Base-by-base conservation (phyloP, 1,140 invertebrate genomes). In the Cardiocondyla obscurior region DNA sequence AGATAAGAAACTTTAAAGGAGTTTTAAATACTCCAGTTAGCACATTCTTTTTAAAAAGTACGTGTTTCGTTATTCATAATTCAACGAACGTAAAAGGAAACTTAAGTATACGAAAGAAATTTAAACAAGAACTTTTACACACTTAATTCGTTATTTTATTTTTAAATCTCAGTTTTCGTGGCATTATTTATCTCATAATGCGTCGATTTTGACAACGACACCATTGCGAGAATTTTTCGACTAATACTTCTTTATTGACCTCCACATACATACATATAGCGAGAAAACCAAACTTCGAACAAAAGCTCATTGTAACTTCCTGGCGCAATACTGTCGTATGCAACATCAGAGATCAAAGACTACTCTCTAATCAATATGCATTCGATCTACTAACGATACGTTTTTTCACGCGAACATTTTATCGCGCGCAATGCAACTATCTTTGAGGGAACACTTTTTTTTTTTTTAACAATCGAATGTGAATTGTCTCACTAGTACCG, bases 341-440 rank as follows among this genome's bases (percentile, higher is more conserved):
- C 60, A 39, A 16, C 10, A 19, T 5, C 16, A 10, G 44, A 77
- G 44, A 77, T 77, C 74, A 79, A 79, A 79, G 74, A 53, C 33
- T 30, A 53, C 46, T 36, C 19, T 53, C 62, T 67, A 67, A 79
- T 79, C 67, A 79, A 67, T 79, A 79, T 79, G 46, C 60, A 79
- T 67, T 53, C 33, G 25, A 79, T 67, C 46, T 67, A 67, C 33
- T 65, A 36, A 77, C 74, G 3, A 6, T 67, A 67, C 58, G 60
- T 55, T 77, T 76, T n/a, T 30, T 79, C 60, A 64, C 33, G 10
- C 8, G 7, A 4, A 64, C 57, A 53, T 67, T 79, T 67, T 12
- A 79, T 67, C 62, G 4, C 33, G 46, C 55, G 30, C 55, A 46
- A 46, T 76, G 42, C 30, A 64, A n/a, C 22, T 46, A 25, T 36